Conservation (phyloP, 1,140 invertebrate genomes). For the Hirudo medicinalis region DNA sequence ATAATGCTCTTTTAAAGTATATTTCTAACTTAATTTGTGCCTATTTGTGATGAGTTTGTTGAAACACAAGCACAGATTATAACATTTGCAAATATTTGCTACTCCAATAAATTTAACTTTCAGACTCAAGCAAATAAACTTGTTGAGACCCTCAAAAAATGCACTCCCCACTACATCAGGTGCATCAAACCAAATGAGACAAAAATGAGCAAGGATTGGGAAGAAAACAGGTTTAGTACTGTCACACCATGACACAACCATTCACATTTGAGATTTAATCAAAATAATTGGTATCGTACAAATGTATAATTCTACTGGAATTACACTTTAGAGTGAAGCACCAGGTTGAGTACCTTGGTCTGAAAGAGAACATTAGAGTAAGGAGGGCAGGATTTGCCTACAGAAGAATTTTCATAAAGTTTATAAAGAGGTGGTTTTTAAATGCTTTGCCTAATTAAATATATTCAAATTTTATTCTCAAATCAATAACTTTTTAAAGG, state of each 20-base stretch:
- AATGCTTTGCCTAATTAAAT: background rate
- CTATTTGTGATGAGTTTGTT: background rate
- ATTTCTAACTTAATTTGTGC: background rate
- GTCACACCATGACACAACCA: background rate
- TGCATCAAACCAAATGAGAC: constrained; percentile 69
- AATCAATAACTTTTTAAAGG: too few species aligned
- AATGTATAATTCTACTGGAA: background rate
- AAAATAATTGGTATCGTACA: background rate
- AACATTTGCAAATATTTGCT: too few species aligned
- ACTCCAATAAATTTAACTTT: too few species aligned
- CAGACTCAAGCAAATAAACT: constrained; percentile 56
- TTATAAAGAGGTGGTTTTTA: constrained; percentile 54
- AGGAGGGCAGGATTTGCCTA: constrained; percentile 81
- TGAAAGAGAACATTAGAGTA: constrained; percentile 86
- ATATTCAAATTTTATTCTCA: too few species aligned
- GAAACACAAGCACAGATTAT: background rate
- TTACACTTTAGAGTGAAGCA: constrained; percentile 43
- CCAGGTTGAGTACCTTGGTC: constrained; percentile 69
- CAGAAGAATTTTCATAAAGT: constrained; percentile 76
- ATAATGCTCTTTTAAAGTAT: background rate
- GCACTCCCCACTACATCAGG: constrained; percentile 55
- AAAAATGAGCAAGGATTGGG: constrained; percentile 60
- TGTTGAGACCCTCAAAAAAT: constrained; percentile 56
- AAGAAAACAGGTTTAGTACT: constrained; percentile 40
- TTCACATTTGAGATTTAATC: background rate